phyloP scores from a whole-genome alignment of 2,888 invertebrate genomes.

The Flexamia atlantica region DNA sequence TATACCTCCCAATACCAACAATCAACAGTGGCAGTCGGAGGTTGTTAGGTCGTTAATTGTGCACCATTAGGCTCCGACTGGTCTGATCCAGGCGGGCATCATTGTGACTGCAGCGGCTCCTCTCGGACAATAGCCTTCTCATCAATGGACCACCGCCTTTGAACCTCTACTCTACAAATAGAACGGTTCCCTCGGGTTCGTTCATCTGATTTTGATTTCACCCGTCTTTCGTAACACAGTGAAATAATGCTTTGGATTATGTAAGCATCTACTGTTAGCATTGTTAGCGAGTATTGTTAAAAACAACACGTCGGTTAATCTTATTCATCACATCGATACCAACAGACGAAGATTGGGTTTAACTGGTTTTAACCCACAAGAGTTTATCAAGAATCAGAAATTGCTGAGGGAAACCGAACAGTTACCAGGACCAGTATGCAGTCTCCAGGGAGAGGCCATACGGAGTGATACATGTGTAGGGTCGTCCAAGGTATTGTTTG shows the following conservation, averaged over 20 bases:
- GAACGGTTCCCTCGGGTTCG: constrained; percentile 1
- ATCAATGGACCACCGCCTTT: constrained; percentile 26
- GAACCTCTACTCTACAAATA: constrained; percentile 17
- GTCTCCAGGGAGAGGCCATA: background rate
- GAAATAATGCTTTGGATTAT: no score
- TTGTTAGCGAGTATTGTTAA: no score
- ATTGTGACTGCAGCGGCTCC: background rate
- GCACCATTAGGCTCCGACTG: background rate
- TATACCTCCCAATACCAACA: background rate
- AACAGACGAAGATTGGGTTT: no score
- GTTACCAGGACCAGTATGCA: background rate
- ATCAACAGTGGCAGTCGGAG: background rate
- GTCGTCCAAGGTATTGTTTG: constrained; percentile 11
- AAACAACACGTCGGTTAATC: no score
- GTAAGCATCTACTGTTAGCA: no score
- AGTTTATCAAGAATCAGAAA: no score
- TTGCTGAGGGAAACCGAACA: background rate
- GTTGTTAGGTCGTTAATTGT: background rate
- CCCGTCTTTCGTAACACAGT: no score
- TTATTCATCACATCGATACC: no score
- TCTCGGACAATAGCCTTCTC: constrained; percentile 3
- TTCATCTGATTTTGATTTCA: no score
- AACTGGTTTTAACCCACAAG: no score
- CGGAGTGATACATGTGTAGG: background rate
- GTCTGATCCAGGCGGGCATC: background rate